Evolutionary conservation across 2,797 vertebrate species (phyloP), one percentile per base, ranked within the genome.

Genomic region (Microctenopoma lineatum): DNA sequence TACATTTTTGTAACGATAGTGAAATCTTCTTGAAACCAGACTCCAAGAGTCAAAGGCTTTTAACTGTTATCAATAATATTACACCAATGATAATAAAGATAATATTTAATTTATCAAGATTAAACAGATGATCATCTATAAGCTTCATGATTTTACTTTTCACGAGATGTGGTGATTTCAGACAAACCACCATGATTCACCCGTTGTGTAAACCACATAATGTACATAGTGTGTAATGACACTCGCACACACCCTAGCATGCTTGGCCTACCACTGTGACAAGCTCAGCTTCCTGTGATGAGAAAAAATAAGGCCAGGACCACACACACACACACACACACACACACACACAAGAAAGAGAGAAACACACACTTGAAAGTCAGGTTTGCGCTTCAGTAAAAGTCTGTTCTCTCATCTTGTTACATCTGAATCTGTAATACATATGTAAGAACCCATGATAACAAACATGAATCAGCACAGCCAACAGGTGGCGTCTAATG

Each of bases 221-320:
- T 42, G 39, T 15, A 48, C 25, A 47, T 7, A 13, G n/a, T 14
- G 14, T 16, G 1, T 0, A 15, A 59, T 2, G 2, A 39, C 11
- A 45, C 16, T 4, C 54, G 47, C 42, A 64, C 66, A 54, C 57
- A 25, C 70, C 47, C 70, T 4, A 2, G 4, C 53, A 67, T 0
- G 59, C 45, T 64, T 34, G n/a, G 56, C 47, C 47, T 34, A 54
- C 53, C 62, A 21, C 72, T 21, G 62, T 44, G 54, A 78, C 57
- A 36, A 1, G 1, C 50, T 44, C 14, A 1, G 54, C n/a, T 75
- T 81, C 70, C 78, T 75, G 67, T 73, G 48, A 45, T 2, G 39
- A 57, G 26, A 38, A 71, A 65, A 61, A 73, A n/a, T 27, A 7
- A 34, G n/a, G 25, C 59, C 6, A 6, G 3, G 41, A 44, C 10